Evolutionary conservation across 2,797 vertebrate species (phyloP).

Genomic region (Megaceryle alcyon): DNA sequence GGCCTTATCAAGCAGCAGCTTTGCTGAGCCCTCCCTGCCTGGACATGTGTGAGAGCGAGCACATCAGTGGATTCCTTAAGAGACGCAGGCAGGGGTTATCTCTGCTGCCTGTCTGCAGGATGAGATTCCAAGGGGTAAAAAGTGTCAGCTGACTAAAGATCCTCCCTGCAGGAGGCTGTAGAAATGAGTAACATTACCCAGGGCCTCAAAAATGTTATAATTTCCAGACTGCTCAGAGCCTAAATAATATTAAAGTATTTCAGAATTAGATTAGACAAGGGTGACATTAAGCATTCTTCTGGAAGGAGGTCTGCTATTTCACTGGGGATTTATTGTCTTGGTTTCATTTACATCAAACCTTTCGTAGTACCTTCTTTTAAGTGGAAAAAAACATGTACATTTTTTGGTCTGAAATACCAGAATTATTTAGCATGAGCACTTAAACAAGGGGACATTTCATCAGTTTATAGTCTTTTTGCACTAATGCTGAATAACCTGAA

Average conservation of each 20-base stretch:
- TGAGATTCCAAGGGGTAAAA: not conserved
- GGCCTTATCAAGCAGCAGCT: not conserved
- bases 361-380: not conserved
- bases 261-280: conserved; percentile 7
- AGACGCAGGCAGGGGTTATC: not conserved
- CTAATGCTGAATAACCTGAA: not conserved
- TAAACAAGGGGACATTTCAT: not conserved
- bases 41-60: not conserved
- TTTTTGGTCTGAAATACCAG: not conserved
- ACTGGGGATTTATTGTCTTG: not conserved
- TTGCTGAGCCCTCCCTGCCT: not conserved
- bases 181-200: not conserved
- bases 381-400: not conserved
- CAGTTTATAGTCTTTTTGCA: not conserved
- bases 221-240: not conserved
- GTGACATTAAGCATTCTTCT: not conserved
- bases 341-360: not conserved
- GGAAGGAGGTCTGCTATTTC: not conserved
- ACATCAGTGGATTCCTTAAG: not conserved
- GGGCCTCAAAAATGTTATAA: not conserved
- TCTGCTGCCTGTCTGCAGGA: not conserved
- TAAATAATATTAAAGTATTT: not conserved
- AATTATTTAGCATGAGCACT: not conserved
- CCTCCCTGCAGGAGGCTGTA: not conserved
- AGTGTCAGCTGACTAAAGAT: not conserved